Conservation (phyloP, 2,113 vertebrate genomes). For the Uropsilus gracilis region DNA sequence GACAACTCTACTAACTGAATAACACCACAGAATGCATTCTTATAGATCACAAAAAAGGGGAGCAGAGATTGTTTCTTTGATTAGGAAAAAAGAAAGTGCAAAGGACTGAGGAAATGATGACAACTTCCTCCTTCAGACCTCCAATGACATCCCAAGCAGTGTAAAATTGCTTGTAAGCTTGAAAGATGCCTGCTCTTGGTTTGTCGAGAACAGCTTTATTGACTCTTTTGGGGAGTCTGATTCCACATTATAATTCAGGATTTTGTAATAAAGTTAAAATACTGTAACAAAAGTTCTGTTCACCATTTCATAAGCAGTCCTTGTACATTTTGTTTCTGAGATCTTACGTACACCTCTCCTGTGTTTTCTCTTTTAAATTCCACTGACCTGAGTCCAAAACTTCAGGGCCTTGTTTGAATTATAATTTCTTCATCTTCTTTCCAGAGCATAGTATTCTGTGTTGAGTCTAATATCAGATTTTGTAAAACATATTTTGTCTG, state of each 20-base stretch:
- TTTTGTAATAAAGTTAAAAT: neutral
- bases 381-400: neutral
- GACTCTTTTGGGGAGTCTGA: no score
- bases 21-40: no score
- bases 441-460: neutral
- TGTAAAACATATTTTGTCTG: neutral
- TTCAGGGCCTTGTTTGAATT: neutral
- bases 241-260: neutral
- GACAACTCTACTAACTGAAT: no score
- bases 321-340: neutral
- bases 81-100: no score
- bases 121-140: no score
- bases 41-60: no score
- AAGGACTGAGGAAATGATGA: no score
- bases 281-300: accelerated
- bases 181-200: no score
- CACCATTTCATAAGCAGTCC: neutral
- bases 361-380: neutral
- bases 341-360: neutral
- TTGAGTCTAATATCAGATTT: neutral
- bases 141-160: no score
- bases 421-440: neutral
- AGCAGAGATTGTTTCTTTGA: no score
- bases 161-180: no score
- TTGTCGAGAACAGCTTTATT: no score